Percentiles rank a stretch among this genome's conserved stretches.
Conservation (phyloP, 2,888 invertebrate species). For the Amphipoea oculea region DNA sequence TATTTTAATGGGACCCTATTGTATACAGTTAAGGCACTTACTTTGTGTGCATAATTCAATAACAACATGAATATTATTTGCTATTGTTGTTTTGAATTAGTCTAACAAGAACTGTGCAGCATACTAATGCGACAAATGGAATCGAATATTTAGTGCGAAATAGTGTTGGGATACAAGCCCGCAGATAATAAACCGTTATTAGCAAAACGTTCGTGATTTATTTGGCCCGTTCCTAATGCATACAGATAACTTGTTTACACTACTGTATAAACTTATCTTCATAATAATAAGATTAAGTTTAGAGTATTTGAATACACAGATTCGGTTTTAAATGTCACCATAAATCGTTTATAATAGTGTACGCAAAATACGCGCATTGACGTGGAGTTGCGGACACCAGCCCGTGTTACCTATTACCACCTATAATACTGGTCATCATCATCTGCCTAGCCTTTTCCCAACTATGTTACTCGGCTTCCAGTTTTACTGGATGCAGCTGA, state of each 20-base stretch:
- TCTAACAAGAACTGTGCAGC: slow-evolving; percentile 67
- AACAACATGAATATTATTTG: slow-evolving; percentile 54
- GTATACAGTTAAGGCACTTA: not conserved
- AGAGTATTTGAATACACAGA: not conserved
- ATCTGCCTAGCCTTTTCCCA: not conserved
- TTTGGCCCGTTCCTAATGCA: slow-evolving; percentile 66
- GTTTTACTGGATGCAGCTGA: not conserved
- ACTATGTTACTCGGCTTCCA: not conserved
- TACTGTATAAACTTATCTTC: slow-evolving; percentile 12
- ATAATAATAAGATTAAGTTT: slow-evolving; percentile 6
- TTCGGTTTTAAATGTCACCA: slow-evolving; percentile 13
- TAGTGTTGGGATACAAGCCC: slow-evolving; percentile 59
- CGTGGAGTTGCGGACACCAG: too few species aligned
- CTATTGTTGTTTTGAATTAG: slow-evolving; percentile 68
- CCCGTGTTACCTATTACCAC: too few species aligned
- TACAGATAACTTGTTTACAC: slow-evolving; percentile 66
- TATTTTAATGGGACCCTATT: too few species aligned
- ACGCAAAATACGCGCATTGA: too few species aligned
- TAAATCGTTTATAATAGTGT: not conserved
- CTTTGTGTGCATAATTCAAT: slow-evolving; percentile 34
- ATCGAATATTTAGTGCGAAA: slow-evolving; percentile 68
- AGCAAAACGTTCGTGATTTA: slow-evolving; percentile 73
- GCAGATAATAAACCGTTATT: slow-evolving; percentile 72
- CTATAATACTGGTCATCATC: not conserved
- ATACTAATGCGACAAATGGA: slow-evolving; percentile 70